Percentiles rank a stretch among this genome's conserved stretches.
Conservation (phyloP, 2,113 vertebrate species). For the Bubo blakistoni region DNA sequence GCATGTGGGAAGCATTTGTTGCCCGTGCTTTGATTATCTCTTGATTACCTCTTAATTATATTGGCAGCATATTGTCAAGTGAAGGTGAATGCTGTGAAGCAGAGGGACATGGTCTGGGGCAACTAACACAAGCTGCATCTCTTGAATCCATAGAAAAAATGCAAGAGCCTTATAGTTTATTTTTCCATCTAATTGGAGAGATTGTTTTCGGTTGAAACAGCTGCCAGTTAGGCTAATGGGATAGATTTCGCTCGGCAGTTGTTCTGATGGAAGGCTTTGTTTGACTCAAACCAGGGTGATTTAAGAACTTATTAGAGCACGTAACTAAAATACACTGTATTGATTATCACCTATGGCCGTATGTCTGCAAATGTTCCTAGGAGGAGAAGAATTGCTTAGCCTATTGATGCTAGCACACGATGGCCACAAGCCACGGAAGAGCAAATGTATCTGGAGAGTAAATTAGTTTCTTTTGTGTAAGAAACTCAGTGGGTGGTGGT, state of each 20-base stretch:
- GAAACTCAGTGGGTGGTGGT: not conserved
- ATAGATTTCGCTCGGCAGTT: not conserved
- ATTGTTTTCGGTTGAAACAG: not conserved
- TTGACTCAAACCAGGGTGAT: not conserved
- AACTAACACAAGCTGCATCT: not conserved
- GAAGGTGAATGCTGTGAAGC: not conserved
- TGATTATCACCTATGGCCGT: not conserved
- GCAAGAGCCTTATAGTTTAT: not conserved
- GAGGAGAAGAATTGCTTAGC: not conserved
- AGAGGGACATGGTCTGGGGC: not conserved
- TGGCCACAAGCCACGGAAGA: not conserved
- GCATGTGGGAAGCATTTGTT: conserved; percentile 41
- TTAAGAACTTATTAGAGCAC: not conserved
- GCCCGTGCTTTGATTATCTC: conserved; percentile 36
- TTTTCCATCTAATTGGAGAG: not conserved
- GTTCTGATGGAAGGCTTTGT: not conserved
- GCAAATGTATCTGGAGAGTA: not conserved
- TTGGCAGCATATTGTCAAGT: conserved; percentile 1
- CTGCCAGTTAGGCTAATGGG: not conserved
- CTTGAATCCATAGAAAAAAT: not conserved
- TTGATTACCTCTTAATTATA: conserved; percentile 65
- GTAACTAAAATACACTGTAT: not conserved
- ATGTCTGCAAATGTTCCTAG: not conserved
- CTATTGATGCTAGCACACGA: not conserved
- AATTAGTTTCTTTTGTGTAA: not conserved